Percentiles rank a stretch among this genome's conserved stretches.
Conservation (phyloP, 2,113 vertebrate species). For the Cervus canadensis region DNA sequence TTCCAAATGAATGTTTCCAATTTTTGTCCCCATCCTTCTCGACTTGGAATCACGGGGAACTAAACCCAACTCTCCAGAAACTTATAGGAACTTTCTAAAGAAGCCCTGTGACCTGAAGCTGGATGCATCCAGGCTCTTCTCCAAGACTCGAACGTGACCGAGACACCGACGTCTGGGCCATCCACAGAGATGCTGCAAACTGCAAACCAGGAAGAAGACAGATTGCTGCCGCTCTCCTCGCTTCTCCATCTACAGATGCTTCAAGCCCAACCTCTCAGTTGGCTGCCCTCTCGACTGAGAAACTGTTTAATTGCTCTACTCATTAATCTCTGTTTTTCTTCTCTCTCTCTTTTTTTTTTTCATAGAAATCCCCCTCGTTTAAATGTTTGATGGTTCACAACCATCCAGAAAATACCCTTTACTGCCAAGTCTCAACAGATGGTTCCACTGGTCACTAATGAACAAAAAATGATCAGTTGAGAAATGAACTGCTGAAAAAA, state of each 20-base stretch:
- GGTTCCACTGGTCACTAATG: background rate
- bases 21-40: background rate
- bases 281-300: background rate
- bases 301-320: background rate
- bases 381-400: background rate
- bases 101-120: background rate
- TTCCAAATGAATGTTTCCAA: background rate
- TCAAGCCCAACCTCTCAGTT: background rate
- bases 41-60: background rate
- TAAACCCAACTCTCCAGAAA: background rate
- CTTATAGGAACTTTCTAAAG: background rate
- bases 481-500: background rate
- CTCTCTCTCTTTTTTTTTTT: background rate
- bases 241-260: background rate
- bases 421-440: background rate
- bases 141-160: fast-evolving
- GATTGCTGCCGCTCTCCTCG: background rate
- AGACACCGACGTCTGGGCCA: background rate
- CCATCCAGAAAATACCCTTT: background rate
- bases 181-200: background rate
- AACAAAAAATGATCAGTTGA: background rate
- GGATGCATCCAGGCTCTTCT: fast-evolving
- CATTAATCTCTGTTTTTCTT: background rate
- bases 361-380: background rate
- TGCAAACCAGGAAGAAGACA: background rate